phyloP scores from a whole-genome alignment of 2,888 invertebrate genomes.

The Eupithecia subfuscata region DNA sequence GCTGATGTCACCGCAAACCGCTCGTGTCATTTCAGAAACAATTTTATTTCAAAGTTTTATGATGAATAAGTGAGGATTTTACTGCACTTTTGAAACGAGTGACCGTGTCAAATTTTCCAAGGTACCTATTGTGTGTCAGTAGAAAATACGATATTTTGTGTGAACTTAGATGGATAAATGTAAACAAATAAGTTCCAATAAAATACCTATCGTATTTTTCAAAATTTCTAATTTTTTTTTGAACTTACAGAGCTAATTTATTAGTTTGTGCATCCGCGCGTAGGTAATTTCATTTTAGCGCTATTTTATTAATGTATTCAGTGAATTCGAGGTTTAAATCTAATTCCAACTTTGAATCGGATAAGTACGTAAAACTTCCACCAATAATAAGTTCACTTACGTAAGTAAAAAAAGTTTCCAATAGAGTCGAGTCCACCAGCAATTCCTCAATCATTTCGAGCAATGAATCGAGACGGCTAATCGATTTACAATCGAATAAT shows the following conservation, averaged over 20 bases:
- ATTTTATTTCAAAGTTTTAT: slow-evolving; percentile 14
- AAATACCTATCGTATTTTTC: too few species aligned
- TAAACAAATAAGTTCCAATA: too few species aligned
- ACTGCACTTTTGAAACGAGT: slow-evolving; percentile 9
- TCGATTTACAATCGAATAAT: slow-evolving; percentile 24
- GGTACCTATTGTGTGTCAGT: not conserved
- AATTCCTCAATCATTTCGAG: slow-evolving; percentile 16
- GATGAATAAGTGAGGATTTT: not conserved
- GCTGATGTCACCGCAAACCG: slow-evolving; percentile 20
- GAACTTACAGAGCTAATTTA: too few species aligned
- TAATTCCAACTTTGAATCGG: not conserved
- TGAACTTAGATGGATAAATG: not conserved
- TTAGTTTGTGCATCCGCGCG: not conserved
- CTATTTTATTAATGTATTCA: slow-evolving; percentile 1
- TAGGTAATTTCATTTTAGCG: not conserved
- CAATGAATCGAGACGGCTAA: slow-evolving; percentile 27
- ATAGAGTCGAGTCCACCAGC: not conserved
- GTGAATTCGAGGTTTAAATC: not conserved
- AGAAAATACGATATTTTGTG: not conserved
- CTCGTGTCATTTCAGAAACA: slow-evolving; percentile 30
- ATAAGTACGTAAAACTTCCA: not conserved
- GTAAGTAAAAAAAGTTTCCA: slow-evolving; percentile 5
- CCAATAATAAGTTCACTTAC: slow-evolving; percentile 5
- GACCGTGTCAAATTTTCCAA: not conserved
- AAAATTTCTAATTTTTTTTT: too few species aligned